Percentiles rank a stretch among this genome's conserved stretches.
phyloP scores from a whole-genome alignment of 2,797 vertebrate genomes.

The Fistularia commersonii region DNA sequence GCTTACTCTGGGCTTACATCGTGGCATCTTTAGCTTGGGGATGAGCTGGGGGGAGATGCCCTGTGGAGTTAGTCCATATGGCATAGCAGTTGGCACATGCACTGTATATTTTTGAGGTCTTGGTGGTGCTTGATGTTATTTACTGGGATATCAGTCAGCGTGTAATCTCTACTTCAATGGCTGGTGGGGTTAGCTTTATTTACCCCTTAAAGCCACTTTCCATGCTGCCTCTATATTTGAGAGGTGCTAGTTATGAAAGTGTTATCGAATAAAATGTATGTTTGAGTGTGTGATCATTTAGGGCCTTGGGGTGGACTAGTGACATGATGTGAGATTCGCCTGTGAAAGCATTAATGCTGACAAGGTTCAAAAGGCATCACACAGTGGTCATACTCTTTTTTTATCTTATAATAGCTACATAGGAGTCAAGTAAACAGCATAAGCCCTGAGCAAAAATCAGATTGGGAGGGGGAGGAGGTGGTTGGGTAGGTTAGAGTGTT shows the following conservation, averaged over 20 bases:
- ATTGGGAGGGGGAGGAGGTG: slow-evolving; percentile 25
- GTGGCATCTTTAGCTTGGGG: slow-evolving; percentile 32
- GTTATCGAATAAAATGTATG: slow-evolving; percentile 4
- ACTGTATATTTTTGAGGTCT: slow-evolving; percentile 53
- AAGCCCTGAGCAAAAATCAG: slow-evolving; percentile 50
- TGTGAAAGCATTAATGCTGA: slow-evolving; percentile 29
- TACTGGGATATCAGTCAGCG: slow-evolving; percentile 34
- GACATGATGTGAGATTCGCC: slow-evolving; percentile 37
- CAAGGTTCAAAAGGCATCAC: slow-evolving; percentile 8
- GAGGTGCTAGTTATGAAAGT: slow-evolving; percentile 32
- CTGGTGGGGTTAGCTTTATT: slow-evolving; percentile 10
- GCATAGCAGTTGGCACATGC: slow-evolving; percentile 67
- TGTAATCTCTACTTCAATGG: slow-evolving; percentile 29
- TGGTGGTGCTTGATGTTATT: slow-evolving; percentile 39
- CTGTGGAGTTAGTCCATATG: slow-evolving; percentile 70
- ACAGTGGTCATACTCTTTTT: slow-evolving; percentile 9
- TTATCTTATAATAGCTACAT: slow-evolving; percentile 34
- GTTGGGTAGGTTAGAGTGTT: slow-evolving; percentile 38
- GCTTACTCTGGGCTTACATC: slow-evolving; percentile 55
- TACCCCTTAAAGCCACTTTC: slow-evolving; percentile 7
- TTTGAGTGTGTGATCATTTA: slow-evolving; percentile 19
- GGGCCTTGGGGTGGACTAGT: slow-evolving; percentile 23
- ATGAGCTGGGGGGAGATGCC: slow-evolving; percentile 33
- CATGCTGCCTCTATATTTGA: slow-evolving; percentile 28
- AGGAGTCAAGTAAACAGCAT: slow-evolving; percentile 61